phyloP scores from a whole-genome alignment of 2,797 vertebrate species.

The Typhlichthys subterraneus region DNA sequence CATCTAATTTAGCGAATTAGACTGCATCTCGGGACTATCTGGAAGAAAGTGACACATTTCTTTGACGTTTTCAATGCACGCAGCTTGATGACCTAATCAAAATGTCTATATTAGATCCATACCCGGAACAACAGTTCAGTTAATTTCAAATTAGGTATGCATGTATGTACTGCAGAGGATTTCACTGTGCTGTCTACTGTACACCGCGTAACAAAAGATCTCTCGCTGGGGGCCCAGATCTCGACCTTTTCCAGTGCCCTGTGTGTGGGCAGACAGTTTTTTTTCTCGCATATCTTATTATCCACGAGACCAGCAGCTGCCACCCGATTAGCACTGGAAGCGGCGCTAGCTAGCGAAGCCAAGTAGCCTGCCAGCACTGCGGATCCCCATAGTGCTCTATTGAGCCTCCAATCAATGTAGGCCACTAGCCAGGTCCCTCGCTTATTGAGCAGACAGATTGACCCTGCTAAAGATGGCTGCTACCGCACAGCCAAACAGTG shows the following conservation, averaged over 20 bases:
- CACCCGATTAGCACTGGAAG: conserved; percentile 26
- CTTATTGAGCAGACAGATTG: conserved; percentile 57
- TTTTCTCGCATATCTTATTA: conserved; percentile 6
- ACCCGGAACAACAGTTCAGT: no score
- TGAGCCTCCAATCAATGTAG: conserved; percentile 53
- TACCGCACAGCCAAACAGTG: conserved; percentile 43
- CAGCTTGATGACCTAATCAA: no score
- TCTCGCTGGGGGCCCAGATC: not conserved
- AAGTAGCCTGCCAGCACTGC: conserved; percentile 1
- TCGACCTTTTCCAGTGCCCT: conserved; percentile 11
- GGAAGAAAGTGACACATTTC: no score
- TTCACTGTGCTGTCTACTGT: no score
- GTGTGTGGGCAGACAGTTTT: conserved; percentile 6
- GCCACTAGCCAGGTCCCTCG: conserved; percentile 37
- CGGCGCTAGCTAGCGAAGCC: conserved; percentile 31
- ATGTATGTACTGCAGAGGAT: no score
- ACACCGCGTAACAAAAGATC: no score
- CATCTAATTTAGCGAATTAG: no score
- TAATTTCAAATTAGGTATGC: no score
- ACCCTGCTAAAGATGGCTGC: conserved; percentile 52
- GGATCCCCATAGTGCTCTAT: conserved; percentile 29
- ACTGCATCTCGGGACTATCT: no score
- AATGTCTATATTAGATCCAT: no score
- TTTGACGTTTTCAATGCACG: no score
- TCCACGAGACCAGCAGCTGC: conserved; percentile 6